Conservation (phyloP, 2,113 vertebrate genomes). For the Campylorhamphus procurvoides region DNA sequence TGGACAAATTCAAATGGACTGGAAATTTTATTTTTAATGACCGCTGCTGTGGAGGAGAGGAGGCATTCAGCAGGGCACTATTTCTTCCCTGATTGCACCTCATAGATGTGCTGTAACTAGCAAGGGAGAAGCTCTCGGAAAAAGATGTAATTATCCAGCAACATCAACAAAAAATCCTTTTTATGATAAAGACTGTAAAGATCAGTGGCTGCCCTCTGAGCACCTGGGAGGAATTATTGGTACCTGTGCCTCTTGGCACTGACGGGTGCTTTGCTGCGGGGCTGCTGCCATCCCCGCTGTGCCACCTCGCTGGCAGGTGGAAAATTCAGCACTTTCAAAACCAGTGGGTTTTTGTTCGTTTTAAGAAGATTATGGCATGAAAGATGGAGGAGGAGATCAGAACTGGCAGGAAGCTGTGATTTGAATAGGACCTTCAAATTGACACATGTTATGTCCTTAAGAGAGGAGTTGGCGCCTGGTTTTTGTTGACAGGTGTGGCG, state of each 20-base stretch:
- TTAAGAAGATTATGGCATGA: slow-evolving; percentile 67
- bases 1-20: not conserved
- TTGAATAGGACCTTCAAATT: slow-evolving; percentile 72
- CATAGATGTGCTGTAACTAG: not conserved
- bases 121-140: not conserved
- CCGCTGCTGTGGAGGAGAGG: not conserved
- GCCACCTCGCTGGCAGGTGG: not conserved
- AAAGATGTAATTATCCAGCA: not conserved
- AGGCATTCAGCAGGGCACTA: not conserved
- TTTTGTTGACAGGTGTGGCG: slow-evolving; percentile 64
- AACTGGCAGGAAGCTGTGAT: slow-evolving; percentile 66
- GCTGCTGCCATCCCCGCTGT: not conserved
- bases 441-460: slow-evolving; percentile 63
- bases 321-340: slow-evolving; percentile 33
- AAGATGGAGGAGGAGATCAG: slow-evolving; percentile 55
- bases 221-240: not conserved
- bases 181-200: not conserved
- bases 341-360: slow-evolving; percentile 41
- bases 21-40: not conserved
- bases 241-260: not conserved
- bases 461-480: slow-evolving; percentile 17
- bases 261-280: not conserved
- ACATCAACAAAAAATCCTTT: not conserved
- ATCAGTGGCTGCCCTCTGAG: not conserved
- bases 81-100: not conserved